A percentile compares a stretch with the other conserved stretches of the same genome.
Conservation (phyloP, 1,140 invertebrate genomes). For the Cherax destructor region DNA sequence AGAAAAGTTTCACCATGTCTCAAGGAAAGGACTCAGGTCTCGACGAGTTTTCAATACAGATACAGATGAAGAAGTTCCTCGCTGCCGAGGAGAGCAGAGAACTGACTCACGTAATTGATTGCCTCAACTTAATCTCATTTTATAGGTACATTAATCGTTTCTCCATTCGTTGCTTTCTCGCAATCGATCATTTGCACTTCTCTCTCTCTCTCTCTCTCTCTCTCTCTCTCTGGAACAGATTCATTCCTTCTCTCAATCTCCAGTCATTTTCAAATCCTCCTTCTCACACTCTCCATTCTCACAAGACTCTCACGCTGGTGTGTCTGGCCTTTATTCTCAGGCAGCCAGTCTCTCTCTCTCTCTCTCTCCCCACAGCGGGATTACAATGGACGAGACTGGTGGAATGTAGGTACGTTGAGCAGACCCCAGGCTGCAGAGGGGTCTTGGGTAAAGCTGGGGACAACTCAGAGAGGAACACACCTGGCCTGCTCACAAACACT, state of each 20-base stretch:
- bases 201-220: background rate
- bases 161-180: background rate
- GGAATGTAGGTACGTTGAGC: conserved; percentile 65
- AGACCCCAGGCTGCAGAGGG: conserved; percentile 20
- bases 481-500: background rate
- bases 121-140: no score
- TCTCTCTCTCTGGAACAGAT: background rate
- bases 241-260: background rate
- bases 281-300: background rate
- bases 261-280: no score
- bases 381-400: conserved; percentile 53
- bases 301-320: conserved; percentile 37
- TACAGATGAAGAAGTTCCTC: background rate
- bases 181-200: no score
- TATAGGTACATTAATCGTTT: background rate
- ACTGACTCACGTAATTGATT: background rate
- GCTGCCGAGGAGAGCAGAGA: background rate
- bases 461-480: conserved; percentile 3
- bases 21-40: background rate
- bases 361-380: conserved; percentile 8
- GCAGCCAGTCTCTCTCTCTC: background rate
- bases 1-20: no score
- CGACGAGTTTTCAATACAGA: background rate
- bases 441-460: conserved; percentile 46
- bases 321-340: conserved; percentile 10